These are phyloP conservation scores for Brachyptera risi DNA, from an alignment of 2,888 invertebrate species.

Conservation along the genomic window DNA sequence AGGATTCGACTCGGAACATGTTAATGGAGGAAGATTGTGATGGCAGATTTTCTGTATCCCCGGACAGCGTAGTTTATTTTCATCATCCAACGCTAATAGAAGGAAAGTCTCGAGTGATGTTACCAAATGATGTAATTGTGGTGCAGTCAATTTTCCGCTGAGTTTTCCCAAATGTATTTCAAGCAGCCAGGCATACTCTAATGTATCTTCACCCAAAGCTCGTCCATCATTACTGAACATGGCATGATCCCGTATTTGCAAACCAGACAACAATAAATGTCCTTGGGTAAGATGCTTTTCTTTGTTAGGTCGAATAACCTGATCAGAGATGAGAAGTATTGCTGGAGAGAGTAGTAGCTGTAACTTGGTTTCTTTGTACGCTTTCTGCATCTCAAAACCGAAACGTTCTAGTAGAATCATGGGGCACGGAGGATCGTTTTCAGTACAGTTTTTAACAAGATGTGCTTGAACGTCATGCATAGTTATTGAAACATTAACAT, in stretches of 20 bases:
- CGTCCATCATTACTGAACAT: conserved; percentile 94
- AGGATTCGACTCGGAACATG: conserved; percentile 65
- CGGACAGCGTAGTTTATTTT: conserved; percentile 85
- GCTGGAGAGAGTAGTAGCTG: conserved; percentile 88
- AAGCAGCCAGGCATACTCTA: conserved; percentile 97
- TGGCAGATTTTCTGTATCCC: conserved; percentile 73
- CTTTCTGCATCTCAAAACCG: conserved; percentile 96
- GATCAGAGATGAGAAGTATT: conserved; percentile 74
- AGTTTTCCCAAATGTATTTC: conserved; percentile 92
- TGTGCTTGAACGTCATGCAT: conserved; percentile 96
- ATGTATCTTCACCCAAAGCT: conserved; percentile 85
- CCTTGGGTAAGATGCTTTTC: conserved; percentile 77
- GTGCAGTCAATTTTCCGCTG: conserved; percentile 83
- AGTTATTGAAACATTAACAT: conserved; percentile 87
- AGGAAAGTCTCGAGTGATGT: conserved; percentile 86
- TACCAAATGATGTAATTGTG: conserved; percentile 82
- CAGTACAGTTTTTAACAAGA: conserved; percentile 80
- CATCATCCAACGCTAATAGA: conserved; percentile 78
- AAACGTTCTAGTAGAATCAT: conserved; percentile 83
- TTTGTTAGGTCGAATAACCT: conserved; percentile 61
- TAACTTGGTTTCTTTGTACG: conserved; percentile 84
- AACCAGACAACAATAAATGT: conserved; percentile 76
- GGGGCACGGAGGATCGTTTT: conserved; percentile 88
- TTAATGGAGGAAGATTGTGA: conserved; percentile 66
- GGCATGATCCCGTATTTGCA: conserved; percentile 89